Base-by-base conservation (phyloP, 1,140 invertebrate genomes). In the Drosophila guanche region DNA sequence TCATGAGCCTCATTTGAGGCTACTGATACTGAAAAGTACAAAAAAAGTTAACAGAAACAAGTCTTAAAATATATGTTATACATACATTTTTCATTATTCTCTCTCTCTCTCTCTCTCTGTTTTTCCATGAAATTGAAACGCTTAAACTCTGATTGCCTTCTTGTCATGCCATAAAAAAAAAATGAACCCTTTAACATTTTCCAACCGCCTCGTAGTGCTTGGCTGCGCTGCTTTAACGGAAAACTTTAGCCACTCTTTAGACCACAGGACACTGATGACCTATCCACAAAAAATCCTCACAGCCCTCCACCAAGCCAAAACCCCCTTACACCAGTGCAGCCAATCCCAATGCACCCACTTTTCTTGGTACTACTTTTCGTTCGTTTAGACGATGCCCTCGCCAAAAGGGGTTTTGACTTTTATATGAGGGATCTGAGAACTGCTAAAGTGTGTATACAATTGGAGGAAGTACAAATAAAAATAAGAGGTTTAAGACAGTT, bases 201-300 rank as follows among this genome's bases (percentile, higher is more conserved):
- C 40, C 46, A 57, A 20, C 23, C 22, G 10, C 23, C 20, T n/a
- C 12, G 41, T 25, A 29, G 12, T n/a, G n/a, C 22, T 54, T 50
- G 42, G 50, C 45, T 33, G 41, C 25, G 25, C 61, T 55, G 65
- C 55, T 48, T 55, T 55, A 77, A 72, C 14, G 37, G 37, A 14
- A 29, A 68, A 62, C 57, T 57, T 73, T 50, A 41, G 33, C 42
- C 23, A 54, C 53, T 79, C 61, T n/a, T n/a, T n/a, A n/a, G 58
- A 58, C 76, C 62, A 14, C 79, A 74, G 55, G 43, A 56, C 68
- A 69, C 78, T 77, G 79, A 81, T 77, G 78, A 60, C 54, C 61
- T 54, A 77, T 73, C 45, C 59, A 25, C 61, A 60, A 67, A 60
- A 67, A 37, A 37, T 37, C 33, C 7, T 22, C 23, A 33, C 45